These are phyloP conservation scores for Cryptomyrus ogoouensis DNA, from an alignment of 2,113 vertebrate species.

Conservation along the genomic window DNA sequence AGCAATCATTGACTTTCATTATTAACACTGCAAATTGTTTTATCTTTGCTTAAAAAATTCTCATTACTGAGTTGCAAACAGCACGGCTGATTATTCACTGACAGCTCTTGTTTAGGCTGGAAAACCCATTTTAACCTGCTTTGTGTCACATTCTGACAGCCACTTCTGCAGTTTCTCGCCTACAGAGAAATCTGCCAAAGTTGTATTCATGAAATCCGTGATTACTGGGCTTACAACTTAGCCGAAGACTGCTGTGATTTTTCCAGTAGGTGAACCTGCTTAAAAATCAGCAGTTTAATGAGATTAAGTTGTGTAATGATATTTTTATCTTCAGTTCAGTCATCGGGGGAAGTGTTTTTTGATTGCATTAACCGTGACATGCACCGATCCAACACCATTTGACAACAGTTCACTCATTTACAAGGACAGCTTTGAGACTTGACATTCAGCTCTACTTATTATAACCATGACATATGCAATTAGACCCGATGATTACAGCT, in stretches of 20 bases:
- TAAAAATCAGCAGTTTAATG: neutral
- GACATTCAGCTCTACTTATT: neutral
- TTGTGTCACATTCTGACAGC: neutral
- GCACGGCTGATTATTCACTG: neutral
- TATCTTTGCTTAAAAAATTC: neutral
- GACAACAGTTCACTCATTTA: neutral
- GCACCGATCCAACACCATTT: neutral
- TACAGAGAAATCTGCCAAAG: neutral
- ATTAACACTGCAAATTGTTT: neutral
- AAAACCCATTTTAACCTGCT: neutral
- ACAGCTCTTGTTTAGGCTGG: neutral
- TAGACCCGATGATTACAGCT: neutral
- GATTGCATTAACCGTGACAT: neutral
- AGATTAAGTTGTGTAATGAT: neutral
- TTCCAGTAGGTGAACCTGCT: neutral
- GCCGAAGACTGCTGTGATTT: neutral
- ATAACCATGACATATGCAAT: neutral
- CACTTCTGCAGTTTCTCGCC: constrained; percentile 1
- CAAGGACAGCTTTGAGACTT: neutral
- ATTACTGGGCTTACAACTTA: neutral
- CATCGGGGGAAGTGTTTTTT: neutral
- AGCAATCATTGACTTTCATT: neutral
- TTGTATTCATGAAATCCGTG: neutral
- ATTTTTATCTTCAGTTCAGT: neutral
- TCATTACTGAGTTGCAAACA: neutral